Conservation (phyloP, 2,888 invertebrate species). For the Torymus tubicola region DNA sequence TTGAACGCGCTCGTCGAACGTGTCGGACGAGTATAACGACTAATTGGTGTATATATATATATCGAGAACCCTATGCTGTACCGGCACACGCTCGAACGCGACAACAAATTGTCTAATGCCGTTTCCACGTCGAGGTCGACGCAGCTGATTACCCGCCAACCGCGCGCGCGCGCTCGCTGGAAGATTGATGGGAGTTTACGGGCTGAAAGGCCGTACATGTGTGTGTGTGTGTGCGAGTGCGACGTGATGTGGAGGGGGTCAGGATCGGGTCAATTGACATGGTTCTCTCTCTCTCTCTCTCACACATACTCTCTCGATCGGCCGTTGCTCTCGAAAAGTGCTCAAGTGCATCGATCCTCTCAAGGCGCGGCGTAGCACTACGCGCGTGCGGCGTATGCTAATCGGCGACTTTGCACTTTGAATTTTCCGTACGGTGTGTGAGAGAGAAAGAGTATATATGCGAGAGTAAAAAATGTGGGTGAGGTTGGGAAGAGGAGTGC, state of each 20-base stretch:
- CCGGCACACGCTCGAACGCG: neutral
- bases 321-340: conserved; percentile 47
- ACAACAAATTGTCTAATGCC: conserved; percentile 45
- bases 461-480: no score
- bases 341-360: conserved; percentile 42
- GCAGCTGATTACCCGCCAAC: conserved; percentile 34
- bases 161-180: conserved; percentile 26
- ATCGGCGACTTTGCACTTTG: conserved; percentile 33
- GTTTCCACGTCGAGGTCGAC: conserved; percentile 38
- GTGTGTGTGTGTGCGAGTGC: neutral
- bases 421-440: neutral
- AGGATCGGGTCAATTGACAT: conserved; percentile 48
- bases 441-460: neutral
- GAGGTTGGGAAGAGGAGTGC: no score
- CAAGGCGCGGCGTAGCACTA: neutral
- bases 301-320: conserved; percentile 41
- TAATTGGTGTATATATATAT: neutral
- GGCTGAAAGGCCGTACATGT: conserved; percentile 6
- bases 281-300: neutral
- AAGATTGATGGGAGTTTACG: conserved; percentile 51
- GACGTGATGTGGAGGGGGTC: conserved; percentile 5
- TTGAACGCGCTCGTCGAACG: no score
- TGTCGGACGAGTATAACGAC: neutral
- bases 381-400: conserved; percentile 19
- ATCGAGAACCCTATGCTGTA: no score